Conservation (phyloP, 2,888 invertebrate species). For the Campoletis raptor region DNA sequence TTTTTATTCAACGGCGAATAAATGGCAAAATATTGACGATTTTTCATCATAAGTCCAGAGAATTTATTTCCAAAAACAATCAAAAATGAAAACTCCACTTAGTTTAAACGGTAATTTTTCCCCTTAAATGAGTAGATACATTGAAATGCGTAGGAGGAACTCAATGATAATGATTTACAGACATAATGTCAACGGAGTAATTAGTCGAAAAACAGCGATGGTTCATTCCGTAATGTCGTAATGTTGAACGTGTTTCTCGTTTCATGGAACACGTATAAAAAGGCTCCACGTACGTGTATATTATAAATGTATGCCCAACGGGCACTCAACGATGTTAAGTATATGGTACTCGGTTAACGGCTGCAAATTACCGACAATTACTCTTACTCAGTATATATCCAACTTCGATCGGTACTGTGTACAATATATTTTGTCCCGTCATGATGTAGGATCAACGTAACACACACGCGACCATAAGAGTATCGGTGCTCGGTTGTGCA, state of each 20-base stretch:
- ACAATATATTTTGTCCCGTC: slow-evolving; percentile 60
- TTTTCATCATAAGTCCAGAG: too few species aligned
- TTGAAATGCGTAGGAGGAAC: slow-evolving; percentile 75
- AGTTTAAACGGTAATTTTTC: neutral
- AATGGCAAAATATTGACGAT: neutral
- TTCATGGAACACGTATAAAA: slow-evolving; percentile 75
- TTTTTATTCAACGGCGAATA: neutral
- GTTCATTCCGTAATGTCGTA: slow-evolving; percentile 13
- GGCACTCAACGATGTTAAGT: slow-evolving; percentile 72
- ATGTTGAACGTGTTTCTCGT: slow-evolving; percentile 77
- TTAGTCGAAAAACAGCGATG: slow-evolving; percentile 37
- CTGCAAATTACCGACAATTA: slow-evolving; percentile 80
- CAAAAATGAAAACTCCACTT: neutral
- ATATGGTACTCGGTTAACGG: slow-evolving; percentile 80
- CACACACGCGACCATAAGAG: slow-evolving; percentile 11
- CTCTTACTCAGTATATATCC: slow-evolving; percentile 63
- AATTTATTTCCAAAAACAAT: too few species aligned
- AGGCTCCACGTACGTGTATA: slow-evolving; percentile 22
- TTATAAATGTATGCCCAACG: slow-evolving; percentile 34
- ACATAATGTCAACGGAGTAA: slow-evolving; percentile 80
- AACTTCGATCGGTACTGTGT: slow-evolving; percentile 38
- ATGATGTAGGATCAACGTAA: slow-evolving; percentile 55
- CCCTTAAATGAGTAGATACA: slow-evolving; percentile 78
- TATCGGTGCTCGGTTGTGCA: slow-evolving; percentile 12
- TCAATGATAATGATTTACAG: slow-evolving; percentile 39